Evolutionary conservation across 2,888 invertebrate genomes (phyloP).

Genomic region (Agrochola lota): DNA sequence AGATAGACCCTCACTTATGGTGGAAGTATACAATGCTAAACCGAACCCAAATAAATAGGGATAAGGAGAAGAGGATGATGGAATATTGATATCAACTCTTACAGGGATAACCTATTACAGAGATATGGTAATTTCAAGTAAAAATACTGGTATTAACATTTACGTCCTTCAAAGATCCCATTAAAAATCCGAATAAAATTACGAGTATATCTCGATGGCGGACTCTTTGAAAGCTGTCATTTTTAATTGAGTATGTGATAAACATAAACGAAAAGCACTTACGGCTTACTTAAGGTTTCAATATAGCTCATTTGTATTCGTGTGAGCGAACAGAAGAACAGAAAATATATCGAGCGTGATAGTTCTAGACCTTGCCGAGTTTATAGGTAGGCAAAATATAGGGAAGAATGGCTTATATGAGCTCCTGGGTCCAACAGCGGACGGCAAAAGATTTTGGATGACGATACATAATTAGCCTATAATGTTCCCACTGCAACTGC

Average conservation of each 20-base stretch:
- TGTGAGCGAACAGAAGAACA: not conserved
- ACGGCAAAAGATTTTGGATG: too few species aligned
- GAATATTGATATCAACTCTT: not conserved
- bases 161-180: slow-evolving; percentile 30
- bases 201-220: slow-evolving; percentile 26
- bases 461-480: too few species aligned
- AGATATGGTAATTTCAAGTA: slow-evolving; percentile 14
- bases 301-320: slow-evolving; percentile 6
- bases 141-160: slow-evolving; percentile 36
- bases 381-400: not conserved
- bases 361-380: not conserved
- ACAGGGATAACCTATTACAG: not conserved
- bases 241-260: slow-evolving; percentile 47
- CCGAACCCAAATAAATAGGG: not conserved
- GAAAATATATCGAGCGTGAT: not conserved
- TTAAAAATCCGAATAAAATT: slow-evolving; percentile 47
- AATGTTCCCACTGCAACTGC: too few species aligned
- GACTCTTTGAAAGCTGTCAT: slow-evolving; percentile 39
- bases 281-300: slow-evolving; percentile 20
- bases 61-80: not conserved
- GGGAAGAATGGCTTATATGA: not conserved
- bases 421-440: too few species aligned
- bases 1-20: too few species aligned
- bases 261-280: slow-evolving; percentile 32
- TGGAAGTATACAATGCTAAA: not conserved